Evolutionary conservation across 2,113 vertebrate genomes (phyloP).

Genomic region (Himantopus leucocephalus): DNA sequence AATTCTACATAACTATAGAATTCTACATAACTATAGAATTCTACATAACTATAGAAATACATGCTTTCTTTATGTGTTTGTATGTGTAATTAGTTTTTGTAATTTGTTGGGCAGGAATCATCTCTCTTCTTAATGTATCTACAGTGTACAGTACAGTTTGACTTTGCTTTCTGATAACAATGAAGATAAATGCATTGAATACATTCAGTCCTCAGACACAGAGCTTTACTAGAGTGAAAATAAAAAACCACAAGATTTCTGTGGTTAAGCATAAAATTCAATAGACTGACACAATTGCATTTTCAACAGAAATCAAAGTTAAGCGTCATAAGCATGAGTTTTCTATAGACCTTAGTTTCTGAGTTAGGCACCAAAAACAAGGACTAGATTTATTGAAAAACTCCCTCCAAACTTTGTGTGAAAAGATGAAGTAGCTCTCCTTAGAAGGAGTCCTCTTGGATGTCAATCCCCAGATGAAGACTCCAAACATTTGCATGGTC

Average conservation of each 20-base stretch:
- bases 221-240: neutral
- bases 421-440: neutral
- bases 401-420: no score
- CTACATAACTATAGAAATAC: neutral
- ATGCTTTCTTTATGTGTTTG: neutral
- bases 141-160: neutral
- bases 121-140: neutral
- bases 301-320: neutral
- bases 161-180: neutral
- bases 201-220: neutral
- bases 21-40: neutral
- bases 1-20: neutral
- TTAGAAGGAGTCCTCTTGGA: neutral
- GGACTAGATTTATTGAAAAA: neutral
- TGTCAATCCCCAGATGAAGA: neutral
- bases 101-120: neutral
- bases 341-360: neutral
- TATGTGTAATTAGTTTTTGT: neutral
- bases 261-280: neutral
- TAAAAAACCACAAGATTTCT: neutral
- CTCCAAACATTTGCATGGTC: neutral
- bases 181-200: neutral
- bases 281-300: fast-evolving
- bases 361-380: neutral
- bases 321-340: neutral